Conservation (phyloP, 2,113 vertebrate genomes). For the Stomatorhinus ivindoensis region DNA sequence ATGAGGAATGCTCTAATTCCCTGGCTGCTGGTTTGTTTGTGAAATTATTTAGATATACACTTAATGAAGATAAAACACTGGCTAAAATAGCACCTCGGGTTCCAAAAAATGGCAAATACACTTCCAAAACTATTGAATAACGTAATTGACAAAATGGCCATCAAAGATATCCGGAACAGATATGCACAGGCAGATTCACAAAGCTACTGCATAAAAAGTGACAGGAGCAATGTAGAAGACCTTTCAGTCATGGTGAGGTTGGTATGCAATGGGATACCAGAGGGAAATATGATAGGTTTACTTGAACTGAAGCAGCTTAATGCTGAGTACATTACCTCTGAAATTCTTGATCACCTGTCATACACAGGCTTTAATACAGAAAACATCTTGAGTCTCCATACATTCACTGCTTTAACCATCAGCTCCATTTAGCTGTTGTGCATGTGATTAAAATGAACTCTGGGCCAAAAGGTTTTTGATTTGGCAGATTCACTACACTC, state of each 20-base stretch:
- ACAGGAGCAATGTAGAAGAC: constrained; percentile 6
- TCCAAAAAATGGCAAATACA: no score
- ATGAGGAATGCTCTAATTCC: neutral
- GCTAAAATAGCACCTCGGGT: no score
- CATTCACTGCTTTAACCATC: no score
- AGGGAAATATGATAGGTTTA: neutral
- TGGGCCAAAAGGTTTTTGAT: neutral
- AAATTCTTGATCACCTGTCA: neutral
- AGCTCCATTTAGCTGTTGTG: no score
- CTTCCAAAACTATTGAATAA: no score
- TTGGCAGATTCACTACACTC: neutral
- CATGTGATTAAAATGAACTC: no score
- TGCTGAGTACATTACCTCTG: constrained; percentile 2
- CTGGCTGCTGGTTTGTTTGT: neutral
- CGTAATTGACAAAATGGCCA: neutral
- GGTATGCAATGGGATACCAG: neutral
- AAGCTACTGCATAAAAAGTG: constrained; percentile 3
- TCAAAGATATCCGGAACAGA: neutral
- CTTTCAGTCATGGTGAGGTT: constrained; percentile 11
- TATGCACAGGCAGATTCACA: neutral
- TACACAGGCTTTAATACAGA: neutral
- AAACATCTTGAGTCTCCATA: neutral
- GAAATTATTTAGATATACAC: neutral
- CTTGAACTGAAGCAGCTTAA: neutral
- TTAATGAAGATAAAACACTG: neutral